These are phyloP conservation scores for Rostratula benghalensis DNA, from an alignment of 2,113 vertebrate species.

Conservation along the genomic window DNA sequence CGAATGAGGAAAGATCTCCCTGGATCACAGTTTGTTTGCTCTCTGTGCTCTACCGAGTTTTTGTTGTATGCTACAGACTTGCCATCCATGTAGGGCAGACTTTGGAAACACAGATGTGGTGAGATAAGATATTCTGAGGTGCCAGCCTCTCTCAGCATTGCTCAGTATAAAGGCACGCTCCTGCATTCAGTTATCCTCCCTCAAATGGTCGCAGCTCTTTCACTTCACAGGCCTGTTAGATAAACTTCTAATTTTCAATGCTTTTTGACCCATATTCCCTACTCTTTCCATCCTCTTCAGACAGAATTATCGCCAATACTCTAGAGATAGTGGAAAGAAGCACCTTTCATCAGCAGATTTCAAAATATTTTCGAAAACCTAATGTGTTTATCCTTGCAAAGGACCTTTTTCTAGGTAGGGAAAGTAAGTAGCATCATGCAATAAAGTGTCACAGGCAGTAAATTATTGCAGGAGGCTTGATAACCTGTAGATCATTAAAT, in stretches of 20 bases:
- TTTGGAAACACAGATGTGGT: not conserved
- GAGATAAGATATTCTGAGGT: not conserved
- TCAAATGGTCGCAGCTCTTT: not conserved
- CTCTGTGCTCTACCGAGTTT: not conserved
- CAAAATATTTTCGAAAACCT: slow-evolving; percentile 25
- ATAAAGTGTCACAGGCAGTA: slow-evolving; percentile 11
- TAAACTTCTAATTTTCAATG: not conserved
- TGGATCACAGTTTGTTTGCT: not conserved
- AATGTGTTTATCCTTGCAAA: slow-evolving; percentile 37
- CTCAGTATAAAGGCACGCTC: not conserved
- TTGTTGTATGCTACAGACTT: not conserved
- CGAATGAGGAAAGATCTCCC: not conserved
- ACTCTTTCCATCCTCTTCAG: not conserved
- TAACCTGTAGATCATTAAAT: slow-evolving; percentile 38
- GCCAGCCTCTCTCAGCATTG: not conserved
- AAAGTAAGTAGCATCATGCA: not conserved
- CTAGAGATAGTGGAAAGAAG: not conserved
- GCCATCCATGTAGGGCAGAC: not conserved
- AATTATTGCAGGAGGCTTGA: slow-evolving; percentile 10
- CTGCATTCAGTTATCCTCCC: not conserved
- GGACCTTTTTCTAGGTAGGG: not conserved
- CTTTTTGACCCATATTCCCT: not conserved
- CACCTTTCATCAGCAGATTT: not conserved
- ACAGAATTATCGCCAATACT: not conserved
- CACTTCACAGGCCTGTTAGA: not conserved